Conservation (phyloP, 2,113 vertebrate species). For the Centropus unirufus region DNA sequence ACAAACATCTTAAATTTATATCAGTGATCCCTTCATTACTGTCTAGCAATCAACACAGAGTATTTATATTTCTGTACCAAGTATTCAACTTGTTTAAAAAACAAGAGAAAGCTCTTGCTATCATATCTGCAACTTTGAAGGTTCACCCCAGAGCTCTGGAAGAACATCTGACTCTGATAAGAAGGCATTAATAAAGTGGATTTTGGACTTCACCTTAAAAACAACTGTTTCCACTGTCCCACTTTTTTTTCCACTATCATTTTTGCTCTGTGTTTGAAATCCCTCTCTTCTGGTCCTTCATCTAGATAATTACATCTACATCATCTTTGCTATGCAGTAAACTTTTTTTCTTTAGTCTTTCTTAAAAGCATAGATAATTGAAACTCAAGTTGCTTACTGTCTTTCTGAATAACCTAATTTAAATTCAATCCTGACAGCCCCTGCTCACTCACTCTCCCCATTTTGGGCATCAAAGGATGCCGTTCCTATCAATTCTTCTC, state of each 20-base stretch:
- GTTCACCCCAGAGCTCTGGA: background rate
- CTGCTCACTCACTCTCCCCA: background rate
- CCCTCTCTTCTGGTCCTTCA: background rate
- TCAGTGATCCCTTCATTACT: background rate
- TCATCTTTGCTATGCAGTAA: background rate
- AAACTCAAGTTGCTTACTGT: background rate
- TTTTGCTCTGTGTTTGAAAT: background rate
- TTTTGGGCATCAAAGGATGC: background rate
- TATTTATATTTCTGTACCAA: background rate
- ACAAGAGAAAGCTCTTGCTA: background rate
- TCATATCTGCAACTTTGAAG: background rate
- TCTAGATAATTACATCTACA: background rate
- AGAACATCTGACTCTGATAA: background rate
- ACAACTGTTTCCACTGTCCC: background rate
- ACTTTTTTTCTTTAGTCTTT: background rate
- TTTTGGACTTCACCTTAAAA: background rate
- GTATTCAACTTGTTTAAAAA: background rate
- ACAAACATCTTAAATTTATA: background rate
- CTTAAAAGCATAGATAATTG: background rate
- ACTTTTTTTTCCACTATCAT: background rate
- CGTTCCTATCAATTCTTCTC: background rate
- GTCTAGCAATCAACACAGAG: background rate
- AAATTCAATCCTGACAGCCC: background rate
- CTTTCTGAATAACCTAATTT: background rate
- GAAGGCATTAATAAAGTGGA: background rate